A percentile compares a stretch with the other conserved stretches of the same genome.
phyloP scores from a whole-genome alignment of 2,113 vertebrate species.

The Hippocampus barbouri region DNA sequence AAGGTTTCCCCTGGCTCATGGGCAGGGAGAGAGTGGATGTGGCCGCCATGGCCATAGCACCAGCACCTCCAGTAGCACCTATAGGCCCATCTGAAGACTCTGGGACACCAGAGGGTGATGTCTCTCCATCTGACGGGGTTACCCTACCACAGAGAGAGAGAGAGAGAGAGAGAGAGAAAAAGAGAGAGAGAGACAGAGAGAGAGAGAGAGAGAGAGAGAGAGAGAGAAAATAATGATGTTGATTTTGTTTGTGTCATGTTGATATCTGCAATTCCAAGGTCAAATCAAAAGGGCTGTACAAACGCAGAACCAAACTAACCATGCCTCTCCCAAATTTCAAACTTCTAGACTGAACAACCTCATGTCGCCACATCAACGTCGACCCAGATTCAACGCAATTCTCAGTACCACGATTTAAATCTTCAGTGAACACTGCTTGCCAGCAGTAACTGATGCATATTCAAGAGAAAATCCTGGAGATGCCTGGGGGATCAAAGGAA shows the following conservation, averaged over 20 bases:
- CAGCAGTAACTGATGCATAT: constrained; percentile 21
- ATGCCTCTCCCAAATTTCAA: background rate
- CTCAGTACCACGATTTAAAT: constrained; percentile 16
- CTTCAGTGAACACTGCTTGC: constrained; percentile 8
- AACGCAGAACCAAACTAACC: background rate
- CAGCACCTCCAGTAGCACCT: constrained; percentile 61
- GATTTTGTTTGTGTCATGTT: background rate
- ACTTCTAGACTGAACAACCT: constrained; percentile 10
- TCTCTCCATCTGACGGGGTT: constrained; percentile 73
- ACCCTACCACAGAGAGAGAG: constrained; percentile 72
- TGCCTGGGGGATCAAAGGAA: constrained; percentile 42
- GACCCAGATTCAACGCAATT: constrained; percentile 32
- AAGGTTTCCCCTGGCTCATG: constrained; percentile 89
- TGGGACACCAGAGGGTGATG: constrained; percentile 49
- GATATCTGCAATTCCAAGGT: background rate
- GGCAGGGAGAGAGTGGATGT: constrained; percentile 75
- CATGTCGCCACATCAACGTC: constrained; percentile 11
- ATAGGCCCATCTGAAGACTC: constrained; percentile 48
- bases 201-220: constrained; percentile 25
- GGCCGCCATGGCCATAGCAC: constrained; percentile 81
- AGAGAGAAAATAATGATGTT: background rate
- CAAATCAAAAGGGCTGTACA: background rate
- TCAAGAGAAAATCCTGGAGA: constrained; percentile 38
- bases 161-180: constrained; percentile 20
- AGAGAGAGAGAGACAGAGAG: constrained; percentile 3